These are phyloP conservation scores for Glossophaga mutica DNA, from an alignment of 2,797 vertebrate genomes.

Conservation along the genomic window DNA sequence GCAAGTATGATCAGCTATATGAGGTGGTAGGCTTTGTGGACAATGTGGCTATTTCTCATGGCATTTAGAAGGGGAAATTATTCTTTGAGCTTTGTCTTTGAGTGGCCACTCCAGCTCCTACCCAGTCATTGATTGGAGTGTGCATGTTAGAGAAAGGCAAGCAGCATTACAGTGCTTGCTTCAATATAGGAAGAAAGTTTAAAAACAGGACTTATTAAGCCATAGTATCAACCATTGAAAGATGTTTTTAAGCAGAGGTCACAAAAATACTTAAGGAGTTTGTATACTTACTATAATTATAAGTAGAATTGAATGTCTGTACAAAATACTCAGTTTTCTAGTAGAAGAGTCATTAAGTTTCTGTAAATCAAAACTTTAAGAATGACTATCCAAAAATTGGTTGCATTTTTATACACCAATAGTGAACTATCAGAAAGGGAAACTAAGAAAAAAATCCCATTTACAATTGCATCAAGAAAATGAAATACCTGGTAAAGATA, in stretches of 20 bases:
- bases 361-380: background rate
- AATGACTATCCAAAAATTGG: background rate
- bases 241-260: background rate
- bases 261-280: background rate
- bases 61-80: background rate
- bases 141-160: background rate
- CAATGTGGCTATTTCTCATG: background rate
- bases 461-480: background rate
- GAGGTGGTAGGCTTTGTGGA: background rate
- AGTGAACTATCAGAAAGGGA: background rate
- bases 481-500: background rate
- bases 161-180: background rate
- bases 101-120: background rate
- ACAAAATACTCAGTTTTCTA: background rate
- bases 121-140: background rate
- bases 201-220: background rate
- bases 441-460: background rate
- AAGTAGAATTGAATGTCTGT: background rate
- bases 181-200: background rate
- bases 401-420: background rate
- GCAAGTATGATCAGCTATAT: background rate
- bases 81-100: background rate
- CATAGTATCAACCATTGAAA: background rate
- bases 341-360: background rate
- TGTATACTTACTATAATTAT: background rate